Evolutionary conservation across 2,113 vertebrate genomes (phyloP).

Genomic region (Pagrus major): DNA sequence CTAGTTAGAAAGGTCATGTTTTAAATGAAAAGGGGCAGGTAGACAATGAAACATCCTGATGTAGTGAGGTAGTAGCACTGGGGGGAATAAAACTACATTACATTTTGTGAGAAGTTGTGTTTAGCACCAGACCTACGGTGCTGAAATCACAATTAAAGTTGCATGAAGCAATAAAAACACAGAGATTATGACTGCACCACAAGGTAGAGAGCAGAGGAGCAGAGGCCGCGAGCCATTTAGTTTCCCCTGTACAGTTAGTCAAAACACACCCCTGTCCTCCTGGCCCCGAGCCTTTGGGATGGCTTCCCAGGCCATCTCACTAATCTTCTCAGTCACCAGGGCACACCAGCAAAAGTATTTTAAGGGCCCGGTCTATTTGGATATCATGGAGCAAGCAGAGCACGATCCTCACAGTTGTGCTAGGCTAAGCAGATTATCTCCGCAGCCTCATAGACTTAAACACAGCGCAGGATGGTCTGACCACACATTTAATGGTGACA

Average conservation of each 20-base stretch:
- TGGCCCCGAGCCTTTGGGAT: constrained; percentile 33
- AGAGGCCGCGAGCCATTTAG: background rate
- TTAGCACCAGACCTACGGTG: background rate
- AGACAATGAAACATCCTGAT: constrained; percentile 10
- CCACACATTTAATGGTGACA: background rate
- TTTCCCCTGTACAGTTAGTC: constrained; percentile 39
- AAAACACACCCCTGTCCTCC: constrained; percentile 32
- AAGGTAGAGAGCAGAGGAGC: background rate
- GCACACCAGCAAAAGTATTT: constrained; percentile 73
- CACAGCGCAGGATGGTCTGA: constrained; percentile 17
- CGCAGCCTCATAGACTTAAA: constrained; percentile 60
- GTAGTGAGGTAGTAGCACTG: background rate
- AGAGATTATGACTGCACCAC: constrained; percentile 13
- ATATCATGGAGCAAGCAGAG: constrained; percentile 64
- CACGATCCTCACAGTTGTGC: constrained; percentile 70
- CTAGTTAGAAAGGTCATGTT: background rate
- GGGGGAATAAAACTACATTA: constrained; percentile 29
- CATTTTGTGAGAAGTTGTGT: background rate
- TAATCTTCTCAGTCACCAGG: constrained; percentile 71
- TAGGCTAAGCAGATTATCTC: constrained; percentile 76
- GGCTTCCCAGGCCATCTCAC: constrained; percentile 52
- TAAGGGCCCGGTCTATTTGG: constrained; percentile 68
- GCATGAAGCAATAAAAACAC: constrained; percentile 35
- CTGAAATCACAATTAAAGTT: constrained; percentile 31
- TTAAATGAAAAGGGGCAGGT: background rate